Evolutionary conservation across 2,797 vertebrate genomes (phyloP).

Genomic region (Gambelia wislizenii): DNA sequence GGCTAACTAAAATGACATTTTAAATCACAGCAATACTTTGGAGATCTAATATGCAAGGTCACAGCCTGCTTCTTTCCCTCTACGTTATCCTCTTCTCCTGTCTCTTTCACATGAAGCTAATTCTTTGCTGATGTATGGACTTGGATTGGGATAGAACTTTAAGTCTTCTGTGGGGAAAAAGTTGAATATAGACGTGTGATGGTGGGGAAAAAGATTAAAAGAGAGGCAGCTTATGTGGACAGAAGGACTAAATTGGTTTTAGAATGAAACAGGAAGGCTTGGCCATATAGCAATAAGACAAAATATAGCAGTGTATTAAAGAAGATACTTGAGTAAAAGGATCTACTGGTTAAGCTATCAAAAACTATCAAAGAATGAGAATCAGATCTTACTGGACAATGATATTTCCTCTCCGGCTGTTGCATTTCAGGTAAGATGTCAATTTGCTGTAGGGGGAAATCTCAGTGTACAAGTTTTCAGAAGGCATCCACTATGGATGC

Average conservation of each 20-base stretch:
- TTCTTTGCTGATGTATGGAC: constrained; percentile 16
- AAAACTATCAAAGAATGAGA: neutral
- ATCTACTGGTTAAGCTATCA: no score
- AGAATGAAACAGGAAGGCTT: neutral
- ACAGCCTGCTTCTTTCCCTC: neutral
- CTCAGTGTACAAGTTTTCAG: neutral
- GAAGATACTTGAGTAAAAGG: no score
- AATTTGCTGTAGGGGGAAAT: neutral
- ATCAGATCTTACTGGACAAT: neutral
- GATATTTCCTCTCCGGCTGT: neutral
- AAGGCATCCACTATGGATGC: neutral
- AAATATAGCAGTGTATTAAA: neutral
- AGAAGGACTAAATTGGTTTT: neutral
- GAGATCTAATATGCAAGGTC: constrained; percentile 29
- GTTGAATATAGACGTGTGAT: neutral
- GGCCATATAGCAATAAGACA: neutral
- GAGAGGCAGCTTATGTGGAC: neutral
- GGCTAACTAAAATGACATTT: constrained; percentile 38
- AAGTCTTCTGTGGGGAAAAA: neutral
- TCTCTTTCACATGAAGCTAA: neutral
- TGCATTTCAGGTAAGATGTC: neutral
- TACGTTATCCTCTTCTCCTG: neutral
- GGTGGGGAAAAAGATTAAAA: neutral
- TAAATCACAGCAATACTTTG: constrained; percentile 30
- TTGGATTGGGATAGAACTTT: neutral